Base-by-base conservation (phyloP, 30 jellyfish, hydroid and myxozoan species). In the Pelagia noctiluca region DNA sequence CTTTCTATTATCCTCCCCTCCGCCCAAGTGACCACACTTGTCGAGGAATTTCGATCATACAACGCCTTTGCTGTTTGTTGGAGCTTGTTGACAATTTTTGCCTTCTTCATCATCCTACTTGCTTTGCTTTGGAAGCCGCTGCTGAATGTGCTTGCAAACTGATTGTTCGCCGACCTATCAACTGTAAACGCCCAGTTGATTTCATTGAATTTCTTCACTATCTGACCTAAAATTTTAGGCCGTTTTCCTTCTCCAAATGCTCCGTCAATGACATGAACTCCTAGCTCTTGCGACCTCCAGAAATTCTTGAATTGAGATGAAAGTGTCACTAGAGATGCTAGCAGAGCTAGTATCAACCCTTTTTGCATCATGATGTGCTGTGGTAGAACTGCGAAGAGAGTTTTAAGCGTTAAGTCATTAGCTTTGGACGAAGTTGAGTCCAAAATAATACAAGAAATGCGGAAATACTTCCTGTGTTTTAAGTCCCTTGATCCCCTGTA, bases 1-100 rank as follows among this genome's bases (percentile, higher is more conserved):
- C 88, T 37, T 26, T 84, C 95, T 0, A 84, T 38, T 21, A 84
- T 84, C 46, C 95, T 63, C 28, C 88, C 88, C 34, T 84, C 88
- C 0, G 37, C 53, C 2, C 53, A 35, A 4, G 69, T 52, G 8
- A 50, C 29, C 50, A 1, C 3, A 2, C 49, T 68, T 3, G 34
- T 33, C 49, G 71, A 28, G 29, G 4, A 38, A 11, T 25, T 2
- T 10, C 21, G 16, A 19, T 84, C 84, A 28, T 37, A 48, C 10
- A 35, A 0, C 3, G 31, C 71, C 13, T 68, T 35, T 7, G 53
- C 71, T 28, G 67, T 10, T 32, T 63, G 50, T 47, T 28, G 50
- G 29, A 80, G 66, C 16, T 32, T 49, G 18, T 50, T 67, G 11
- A 29, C 25, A 1, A 53, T 69, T 21, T 21, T 65, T 25, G 24